Conservation (phyloP, 1,140 invertebrate species). For the Aphelenchoides avenae region DNA sequence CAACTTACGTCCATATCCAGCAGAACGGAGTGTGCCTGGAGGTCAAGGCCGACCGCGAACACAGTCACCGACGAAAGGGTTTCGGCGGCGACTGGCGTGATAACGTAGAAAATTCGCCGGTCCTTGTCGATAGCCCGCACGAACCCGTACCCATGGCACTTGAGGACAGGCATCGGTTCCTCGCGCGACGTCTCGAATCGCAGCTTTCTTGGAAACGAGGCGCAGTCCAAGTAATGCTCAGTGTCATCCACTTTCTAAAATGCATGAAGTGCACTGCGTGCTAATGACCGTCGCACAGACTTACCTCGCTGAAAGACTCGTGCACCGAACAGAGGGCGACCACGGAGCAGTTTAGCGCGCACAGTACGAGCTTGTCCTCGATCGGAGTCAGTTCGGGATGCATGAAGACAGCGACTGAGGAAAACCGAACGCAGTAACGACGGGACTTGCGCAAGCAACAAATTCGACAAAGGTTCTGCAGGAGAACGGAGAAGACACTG, state of each 20-base stretch:
- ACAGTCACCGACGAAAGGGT: slow-evolving; percentile 17
- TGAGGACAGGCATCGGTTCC: slow-evolving; percentile 20
- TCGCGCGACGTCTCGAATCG: too few species aligned
- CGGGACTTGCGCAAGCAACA: slow-evolving; percentile 9
- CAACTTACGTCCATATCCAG: slow-evolving; percentile 8
- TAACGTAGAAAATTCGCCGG: slow-evolving; percentile 28
- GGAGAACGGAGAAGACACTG: slow-evolving; percentile 18
- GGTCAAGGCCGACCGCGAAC: slow-evolving; percentile 19
- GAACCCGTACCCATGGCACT: slow-evolving; percentile 21
- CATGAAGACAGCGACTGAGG: slow-evolving; percentile 25
- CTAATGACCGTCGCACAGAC: too few species aligned
- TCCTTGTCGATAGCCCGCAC: slow-evolving; percentile 28
- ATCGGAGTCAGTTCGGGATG: slow-evolving; percentile 22
- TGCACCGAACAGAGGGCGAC: slow-evolving; percentile 26
- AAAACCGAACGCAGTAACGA: slow-evolving; percentile 22
- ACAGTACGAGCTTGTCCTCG: slow-evolving; percentile 23
- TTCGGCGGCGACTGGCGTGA: slow-evolving; percentile 23
- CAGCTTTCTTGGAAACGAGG: too few species aligned
- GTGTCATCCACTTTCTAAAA: too few species aligned
- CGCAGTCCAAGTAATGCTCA: too few species aligned
- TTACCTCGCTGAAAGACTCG: too few species aligned
- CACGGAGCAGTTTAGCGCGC: slow-evolving; percentile 24
- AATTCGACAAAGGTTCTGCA: slow-evolving; percentile 4
- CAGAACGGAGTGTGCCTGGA: slow-evolving; percentile 8
- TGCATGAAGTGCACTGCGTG: too few species aligned